These are phyloP conservation scores for Pasiphila rectangulata DNA, from an alignment of 2,888 invertebrate genomes.

Conservation along the genomic window DNA sequence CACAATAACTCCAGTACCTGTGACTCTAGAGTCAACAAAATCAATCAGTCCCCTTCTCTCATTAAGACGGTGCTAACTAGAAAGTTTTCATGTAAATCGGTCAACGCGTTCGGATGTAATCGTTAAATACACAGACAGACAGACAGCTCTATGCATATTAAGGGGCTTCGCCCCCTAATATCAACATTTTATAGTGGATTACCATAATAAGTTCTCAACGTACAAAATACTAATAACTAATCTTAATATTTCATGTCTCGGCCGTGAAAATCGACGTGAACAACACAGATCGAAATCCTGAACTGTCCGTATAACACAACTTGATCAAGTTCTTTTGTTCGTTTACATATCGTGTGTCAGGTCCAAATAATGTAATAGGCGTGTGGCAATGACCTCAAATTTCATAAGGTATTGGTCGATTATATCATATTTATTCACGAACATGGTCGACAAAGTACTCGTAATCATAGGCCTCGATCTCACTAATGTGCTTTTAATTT, in stretches of 20 bases:
- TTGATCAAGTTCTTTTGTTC: conserved; percentile 17
- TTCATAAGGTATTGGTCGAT: conserved; percentile 36
- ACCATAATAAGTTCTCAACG: neutral
- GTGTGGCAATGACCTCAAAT: conserved; percentile 46
- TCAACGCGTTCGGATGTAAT: no score
- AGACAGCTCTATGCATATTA: no score
- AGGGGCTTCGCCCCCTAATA: no score
- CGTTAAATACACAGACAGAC: no score
- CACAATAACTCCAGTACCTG: no score
- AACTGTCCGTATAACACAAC: neutral
- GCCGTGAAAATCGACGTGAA: neutral
- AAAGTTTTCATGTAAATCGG: no score
- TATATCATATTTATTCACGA: conserved; percentile 36
- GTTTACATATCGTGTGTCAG: conserved; percentile 18
- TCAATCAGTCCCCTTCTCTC: no score
- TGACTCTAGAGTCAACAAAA: no score
- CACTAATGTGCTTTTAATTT: conserved; percentile 38
- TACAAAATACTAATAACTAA: neutral
- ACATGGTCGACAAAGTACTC: conserved; percentile 36
- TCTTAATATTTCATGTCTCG: neutral
- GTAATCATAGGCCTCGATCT: conserved; percentile 29
- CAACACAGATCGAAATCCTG: neutral
- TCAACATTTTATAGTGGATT: neutral
- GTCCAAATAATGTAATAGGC: conserved; percentile 23
- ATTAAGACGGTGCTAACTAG: no score